Base-by-base conservation (phyloP, 2,797 vertebrate genomes). In the Danio tinwini region DNA sequence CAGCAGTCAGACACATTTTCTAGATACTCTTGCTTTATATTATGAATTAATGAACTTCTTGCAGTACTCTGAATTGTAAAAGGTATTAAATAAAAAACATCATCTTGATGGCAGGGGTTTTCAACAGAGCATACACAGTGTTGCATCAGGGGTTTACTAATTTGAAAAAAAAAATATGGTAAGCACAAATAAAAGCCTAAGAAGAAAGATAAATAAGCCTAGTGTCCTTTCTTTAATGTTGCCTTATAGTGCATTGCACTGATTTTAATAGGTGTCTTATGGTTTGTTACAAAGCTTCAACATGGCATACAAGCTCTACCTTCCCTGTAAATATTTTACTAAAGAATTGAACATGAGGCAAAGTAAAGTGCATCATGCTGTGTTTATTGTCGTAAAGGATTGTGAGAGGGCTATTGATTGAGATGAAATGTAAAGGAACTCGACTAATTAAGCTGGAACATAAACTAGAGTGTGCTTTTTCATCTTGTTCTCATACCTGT, bases 311-410 rank as follows among this genome's bases (percentile, higher is more conserved):
- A 6, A 52, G 47, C 29, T 69, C 47, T 69, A 52, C n/a, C 12
- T 3, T 65, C 50, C 55, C 19, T n/a, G 29, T 75, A n/a, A 62
- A 50, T 56, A 37, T 52, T 55, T 5, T 17, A 39, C 58, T 69
- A 19, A 19, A 69, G 14, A 12, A 59, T 45, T 45, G 14, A 59
- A 40, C 9, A 7, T 21, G n/a, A 37, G 53, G n/a, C 16, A 14
- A 39, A 37, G 21, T 39, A 2, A 47, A 59, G 42, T 59, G 19
- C 29, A 10, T 68, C 19, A 16, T 70, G 56, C 7, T 0, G 0
- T 78, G 44, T 16, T 68, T 40, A 39, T 58, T 70, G 45, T 16
- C 44, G 61, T 59, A 42, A 77, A 59, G 59, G 29, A 70, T 17
- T 70, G 44, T 52, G 45, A 59, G 13, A 59, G 16, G 13, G 2